phyloP scores from a whole-genome alignment of 2,888 invertebrate species.

The Bruchidius siliquastri region DNA sequence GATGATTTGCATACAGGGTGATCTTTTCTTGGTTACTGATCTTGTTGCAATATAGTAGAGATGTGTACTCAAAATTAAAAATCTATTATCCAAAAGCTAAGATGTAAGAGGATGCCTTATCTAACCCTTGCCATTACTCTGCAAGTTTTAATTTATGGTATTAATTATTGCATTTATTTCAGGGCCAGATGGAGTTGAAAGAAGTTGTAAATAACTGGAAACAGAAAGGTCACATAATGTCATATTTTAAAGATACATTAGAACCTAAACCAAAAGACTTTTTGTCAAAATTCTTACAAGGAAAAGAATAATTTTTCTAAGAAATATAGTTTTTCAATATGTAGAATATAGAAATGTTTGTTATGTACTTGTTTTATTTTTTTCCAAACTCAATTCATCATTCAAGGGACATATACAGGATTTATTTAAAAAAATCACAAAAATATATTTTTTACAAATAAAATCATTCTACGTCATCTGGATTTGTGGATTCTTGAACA shows the following conservation, averaged over 20 bases:
- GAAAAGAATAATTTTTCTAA: slow-evolving; percentile 52
- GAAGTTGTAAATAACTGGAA: slow-evolving; percentile 86
- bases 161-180: slow-evolving; percentile 29
- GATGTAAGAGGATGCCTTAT: too few relatives aligned
- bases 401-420: too few relatives aligned
- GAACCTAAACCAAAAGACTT: slow-evolving; percentile 88
- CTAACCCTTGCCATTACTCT: too few relatives aligned
- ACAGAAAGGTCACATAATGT: slow-evolving; percentile 83
- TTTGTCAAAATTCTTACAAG: slow-evolving; percentile 81
- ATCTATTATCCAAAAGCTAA: too few relatives aligned
- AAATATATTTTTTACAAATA: too few relatives aligned
- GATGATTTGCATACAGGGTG: too few relatives aligned
- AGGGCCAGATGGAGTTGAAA: slow-evolving; percentile 94
- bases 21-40: too few relatives aligned
- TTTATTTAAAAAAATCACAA: too few relatives aligned
- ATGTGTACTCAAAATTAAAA: too few relatives aligned
- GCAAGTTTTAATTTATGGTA: too few relatives aligned
- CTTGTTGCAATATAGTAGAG: too few relatives aligned
- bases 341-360: background rate
- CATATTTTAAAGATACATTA: slow-evolving; percentile 77
- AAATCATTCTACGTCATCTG: background rate
- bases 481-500: background rate
- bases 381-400: too few relatives aligned
- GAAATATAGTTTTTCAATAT: background rate
- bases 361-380: background rate